phyloP scores from a whole-genome alignment of 1,140 invertebrate genomes.

The Bombus ignitus region DNA sequence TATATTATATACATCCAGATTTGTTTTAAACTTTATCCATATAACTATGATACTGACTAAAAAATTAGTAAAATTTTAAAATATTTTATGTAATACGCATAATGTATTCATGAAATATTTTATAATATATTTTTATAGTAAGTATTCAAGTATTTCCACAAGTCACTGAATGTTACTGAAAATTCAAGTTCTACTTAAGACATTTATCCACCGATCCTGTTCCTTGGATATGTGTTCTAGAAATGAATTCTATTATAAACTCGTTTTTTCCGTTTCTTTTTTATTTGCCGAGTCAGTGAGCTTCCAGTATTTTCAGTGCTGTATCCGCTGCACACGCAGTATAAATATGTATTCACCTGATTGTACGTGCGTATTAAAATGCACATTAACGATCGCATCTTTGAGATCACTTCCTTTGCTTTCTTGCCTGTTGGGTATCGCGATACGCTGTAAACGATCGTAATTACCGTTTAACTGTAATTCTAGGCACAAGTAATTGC shows the following conservation, averaged over 20 bases:
- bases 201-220: neutral
- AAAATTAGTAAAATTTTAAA: neutral
- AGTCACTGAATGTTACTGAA: neutral
- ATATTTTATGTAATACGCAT: neutral
- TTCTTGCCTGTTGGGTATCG: neutral
- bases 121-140: no score
- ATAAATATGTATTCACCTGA: constrained; percentile 33
- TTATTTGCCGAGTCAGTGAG: neutral
- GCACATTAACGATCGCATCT: constrained; percentile 6
- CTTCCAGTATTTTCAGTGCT: neutral
- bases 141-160: no score
- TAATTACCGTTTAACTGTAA: constrained; percentile 43
- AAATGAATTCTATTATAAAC: neutral
- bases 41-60: neutral
- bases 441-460: constrained; percentile 2
- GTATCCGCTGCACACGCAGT: neutral
- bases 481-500: constrained; percentile 13
- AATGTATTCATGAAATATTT: neutral
- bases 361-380: neutral
- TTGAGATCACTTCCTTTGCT: constrained; percentile 7
- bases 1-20: neutral
- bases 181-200: neutral
- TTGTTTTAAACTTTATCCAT: neutral
- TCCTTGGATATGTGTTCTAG: no score
- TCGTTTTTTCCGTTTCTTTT: neutral